Evolutionary conservation across 2,888 invertebrate genomes (phyloP).

Genomic region (Spicauda simplicius): DNA sequence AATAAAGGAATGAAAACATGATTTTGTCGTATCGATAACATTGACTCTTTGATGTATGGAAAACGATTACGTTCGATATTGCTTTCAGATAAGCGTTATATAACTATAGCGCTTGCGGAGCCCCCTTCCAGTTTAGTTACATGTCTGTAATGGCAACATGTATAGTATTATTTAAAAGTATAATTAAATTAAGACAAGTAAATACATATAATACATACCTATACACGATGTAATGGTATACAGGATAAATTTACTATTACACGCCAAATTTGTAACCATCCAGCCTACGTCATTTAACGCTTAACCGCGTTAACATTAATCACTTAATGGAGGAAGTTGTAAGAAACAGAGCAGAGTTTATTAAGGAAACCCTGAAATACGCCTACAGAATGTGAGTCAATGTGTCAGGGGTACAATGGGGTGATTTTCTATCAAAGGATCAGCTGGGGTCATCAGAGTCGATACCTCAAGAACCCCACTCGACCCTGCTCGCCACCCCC

Average conservation of each 20-base stretch:
- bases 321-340: constrained; percentile 15
- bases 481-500: constrained; percentile 17
- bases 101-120: too few relatives aligned
- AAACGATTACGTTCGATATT: too few relatives aligned
- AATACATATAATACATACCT: too few relatives aligned
- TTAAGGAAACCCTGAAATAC: constrained; percentile 9
- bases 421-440: constrained; percentile 19
- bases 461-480: constrained; percentile 14
- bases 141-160: too few relatives aligned
- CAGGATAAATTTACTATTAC: not conserved
- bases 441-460: constrained; percentile 16
- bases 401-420: constrained; percentile 27
- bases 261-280: not conserved
- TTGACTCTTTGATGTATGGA: too few relatives aligned
- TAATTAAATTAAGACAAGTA: too few relatives aligned
- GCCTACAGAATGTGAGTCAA: constrained; percentile 23
- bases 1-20: too few relatives aligned
- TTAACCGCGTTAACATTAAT: not conserved
- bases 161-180: too few relatives aligned
- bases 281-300: not conserved
- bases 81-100: too few relatives aligned
- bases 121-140: too few relatives aligned
- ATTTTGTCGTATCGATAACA: too few relatives aligned
- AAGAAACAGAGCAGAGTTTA: constrained; percentile 15
- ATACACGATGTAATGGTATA: not conserved